Evolutionary conservation across 2,797 vertebrate genomes (phyloP), one percentile per base, ranked within the genome.

Genomic region (Rhynchotus rufescens): DNA sequence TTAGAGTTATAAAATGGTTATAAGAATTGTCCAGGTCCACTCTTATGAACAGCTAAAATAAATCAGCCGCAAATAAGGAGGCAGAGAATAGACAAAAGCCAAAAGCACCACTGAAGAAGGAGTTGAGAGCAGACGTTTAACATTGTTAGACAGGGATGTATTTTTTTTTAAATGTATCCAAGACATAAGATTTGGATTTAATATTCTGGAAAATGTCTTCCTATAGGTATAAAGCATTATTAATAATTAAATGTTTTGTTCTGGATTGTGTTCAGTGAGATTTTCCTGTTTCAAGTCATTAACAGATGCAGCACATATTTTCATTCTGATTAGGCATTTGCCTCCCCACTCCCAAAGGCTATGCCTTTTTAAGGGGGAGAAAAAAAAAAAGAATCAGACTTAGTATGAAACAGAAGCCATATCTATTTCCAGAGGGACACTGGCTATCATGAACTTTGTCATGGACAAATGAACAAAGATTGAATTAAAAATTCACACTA

Each of bases 401-500:
- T 66, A 47, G 6, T 26, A 86, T 51, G 19, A 86, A 9, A 60
- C 34, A 74, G 38, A 84, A 89, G 25, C 10, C 12, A 49, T 10
- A 45, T 59, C 16, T 71, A 4, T 12, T 52, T 89, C 61, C 64
- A 81, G 42, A 65, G 15, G 42, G n/a, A 45, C n/a, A 21, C 6
- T 26, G 26, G 10, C 61, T 73, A 26, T 44, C 83, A 52, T 6
- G 15, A 72, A 14, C 5, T 12, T 84, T 2, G 3, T 34, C 30
- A 47, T 11, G 15, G 64, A 62, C 85, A 84, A 57, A 1, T 89
- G 44, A 89, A 66, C 32, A 72, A 67, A 89, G 26, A 12, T n/a
- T 86, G 23, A 69, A 66, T 34, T 80, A 93, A 92, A 10, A 28
- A 34, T 90, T 80, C 78, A 4, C 66, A 9, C 51, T 87, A 19